These are phyloP conservation scores for Margaritifera margaritifera DNA, from an alignment of 2,888 invertebrate genomes.

Conservation along the genomic window DNA sequence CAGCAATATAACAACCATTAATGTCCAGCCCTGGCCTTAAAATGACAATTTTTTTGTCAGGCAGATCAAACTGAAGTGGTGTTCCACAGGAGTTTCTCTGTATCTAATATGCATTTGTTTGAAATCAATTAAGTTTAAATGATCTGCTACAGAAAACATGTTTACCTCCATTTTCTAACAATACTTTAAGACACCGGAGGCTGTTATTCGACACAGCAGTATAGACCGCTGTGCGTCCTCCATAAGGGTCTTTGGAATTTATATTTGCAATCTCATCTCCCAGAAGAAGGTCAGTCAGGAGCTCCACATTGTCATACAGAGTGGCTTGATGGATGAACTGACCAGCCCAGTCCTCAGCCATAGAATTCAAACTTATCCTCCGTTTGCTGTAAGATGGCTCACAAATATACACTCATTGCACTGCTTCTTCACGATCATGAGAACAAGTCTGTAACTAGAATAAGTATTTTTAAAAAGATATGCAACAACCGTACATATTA, in stretches of 20 bases:
- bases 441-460: too few relatives aligned
- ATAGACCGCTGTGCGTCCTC: conserved; percentile 67
- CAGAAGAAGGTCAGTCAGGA: conserved; percentile 62
- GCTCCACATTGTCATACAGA: conserved; percentile 65
- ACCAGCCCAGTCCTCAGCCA: conserved; percentile 54
- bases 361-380: background rate
- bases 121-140: too few relatives aligned
- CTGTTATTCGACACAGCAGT: conserved; percentile 70
- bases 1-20: too few relatives aligned
- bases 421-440: too few relatives aligned
- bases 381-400: too few relatives aligned
- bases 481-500: too few relatives aligned
- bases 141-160: background rate
- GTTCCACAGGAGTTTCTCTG: background rate
- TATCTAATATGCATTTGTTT: too few relatives aligned
- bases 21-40: background rate
- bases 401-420: too few relatives aligned
- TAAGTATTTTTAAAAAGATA: too few relatives aligned
- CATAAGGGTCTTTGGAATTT: conserved; percentile 56
- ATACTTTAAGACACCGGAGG: conserved; percentile 58
- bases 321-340: conserved; percentile 67
- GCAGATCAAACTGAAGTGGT: too few relatives aligned
- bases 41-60: too few relatives aligned
- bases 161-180: conserved; percentile 66
- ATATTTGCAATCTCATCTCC: conserved; percentile 60